Evolutionary conservation across 2,888 invertebrate species (phyloP), one percentile per base, ranked within the genome.

Genomic region (Sphaerophoria rueppellii): DNA sequence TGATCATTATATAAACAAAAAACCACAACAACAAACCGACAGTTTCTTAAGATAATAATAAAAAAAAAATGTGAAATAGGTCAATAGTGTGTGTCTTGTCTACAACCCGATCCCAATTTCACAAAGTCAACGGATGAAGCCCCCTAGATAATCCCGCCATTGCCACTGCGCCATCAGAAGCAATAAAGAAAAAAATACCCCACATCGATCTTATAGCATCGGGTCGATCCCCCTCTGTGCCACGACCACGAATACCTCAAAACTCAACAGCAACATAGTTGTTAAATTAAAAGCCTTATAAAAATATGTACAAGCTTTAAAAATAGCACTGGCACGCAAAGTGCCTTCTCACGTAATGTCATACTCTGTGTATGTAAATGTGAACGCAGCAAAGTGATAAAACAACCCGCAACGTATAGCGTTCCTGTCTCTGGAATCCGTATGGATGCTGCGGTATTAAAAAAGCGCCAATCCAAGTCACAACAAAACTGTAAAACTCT

Each of bases 331-430:
- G 24, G 24, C 82, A 83, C 75, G 79, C 80, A 40, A 83, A 80
- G 83, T 80, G 71, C 65, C 79, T 75, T 70, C 80, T 80, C 83
- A 80, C 80, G 83, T 83, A 75, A 80, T 83, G 83, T 71, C 83
- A 80, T 72, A 52, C 65, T 83, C 24, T 24, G 24, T 24, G 24
- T 24, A 24, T 24, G 24, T 24, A 24, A 24, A 24, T 24, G 65
- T 50, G 55, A 83, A 80, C 61, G 79, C 71, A 83, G 67, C 65
- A 6, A 7, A 63, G 14, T 32, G 48, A 43, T 37, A 48, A 57
- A 48, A 50, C 35, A 54, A 50, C 37, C 12, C 57, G 6, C 9
- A 9, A 1, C 9, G 9, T 40, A 58, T 74, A 80, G 40, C 72
- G 69, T 77, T 63, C 55, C 54, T 69, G 60, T 11, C 16, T 35